Base-by-base conservation (phyloP, 2,113 vertebrate genomes). In the Promerops cafer region DNA sequence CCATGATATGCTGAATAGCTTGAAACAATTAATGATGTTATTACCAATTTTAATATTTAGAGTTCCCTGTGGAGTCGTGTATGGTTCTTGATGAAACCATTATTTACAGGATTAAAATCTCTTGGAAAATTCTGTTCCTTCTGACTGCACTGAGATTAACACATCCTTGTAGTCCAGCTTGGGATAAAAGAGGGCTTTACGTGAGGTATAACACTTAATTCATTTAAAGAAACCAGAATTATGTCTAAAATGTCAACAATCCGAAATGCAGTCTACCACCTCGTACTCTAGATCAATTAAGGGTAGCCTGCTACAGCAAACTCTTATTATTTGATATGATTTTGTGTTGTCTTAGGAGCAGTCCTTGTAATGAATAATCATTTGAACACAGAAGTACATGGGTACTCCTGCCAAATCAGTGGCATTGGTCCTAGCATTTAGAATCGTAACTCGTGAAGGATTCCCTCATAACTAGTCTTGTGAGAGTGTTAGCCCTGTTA, bases 31-130 rank as follows among this genome's bases (percentile, higher is more conserved):
- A 96, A 96, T 95, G 90, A 47, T 96, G 95, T 97, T 96, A 96
- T 94, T 95, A 90, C 83, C 69, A 90, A 7, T 94, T 87, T 95
- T 93, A 96, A 96, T 96, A 97, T 95, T 96, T 96, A 96, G 91
- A 89, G 83, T 94, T 96, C 94, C 92, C 93, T 57, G 54, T 59
- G 91, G 96, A 96, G 87, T 65, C 1, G 0, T 95, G 69, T 88
- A 87, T 71, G 50, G 78, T 82, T 96, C 92, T 91, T 96, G 96
- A 97, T 95, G 89, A 96, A 96, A 88, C 81, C 65, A 90, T 94
- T 97, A 96, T 94, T 95, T 96, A 89, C 69, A 91, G 84, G 90
- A 97, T 84, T 95, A 95, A 96, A 96, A 96, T 94, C 54, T 96
- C 81, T 54, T 77, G 47, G 90, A 64, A 93, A 93, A 96, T 94